Percentiles rank a stretch among this genome's conserved stretches.
These are phyloP conservation scores for Puffinus mauretanicus DNA, from an alignment of 2,113 vertebrate species.

Conservation along the genomic window DNA sequence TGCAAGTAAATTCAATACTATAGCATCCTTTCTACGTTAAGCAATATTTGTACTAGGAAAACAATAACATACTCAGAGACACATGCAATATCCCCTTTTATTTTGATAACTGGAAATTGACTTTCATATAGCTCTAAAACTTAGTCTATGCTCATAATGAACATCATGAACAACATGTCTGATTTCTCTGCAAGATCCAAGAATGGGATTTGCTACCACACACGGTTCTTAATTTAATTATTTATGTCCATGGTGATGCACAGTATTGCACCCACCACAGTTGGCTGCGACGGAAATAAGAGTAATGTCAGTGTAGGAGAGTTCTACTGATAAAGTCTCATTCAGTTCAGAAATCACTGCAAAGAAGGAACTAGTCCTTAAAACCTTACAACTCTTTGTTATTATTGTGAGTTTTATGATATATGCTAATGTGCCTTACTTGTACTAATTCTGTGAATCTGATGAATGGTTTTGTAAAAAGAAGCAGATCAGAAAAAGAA, in stretches of 20 bases:
- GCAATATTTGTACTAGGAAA: conserved; percentile 72
- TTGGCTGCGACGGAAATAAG: neutral
- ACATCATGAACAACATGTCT: neutral
- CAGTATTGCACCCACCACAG: conserved; percentile 12
- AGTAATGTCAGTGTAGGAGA: neutral
- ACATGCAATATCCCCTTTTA: conserved; percentile 67
- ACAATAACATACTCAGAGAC: conserved; percentile 46
- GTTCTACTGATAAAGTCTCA: conserved; percentile 9
- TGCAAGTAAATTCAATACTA: conserved; percentile 62
- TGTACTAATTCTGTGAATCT: conserved; percentile 76
- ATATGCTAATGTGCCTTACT: conserved; percentile 79
- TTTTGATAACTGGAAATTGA: conserved; percentile 66
- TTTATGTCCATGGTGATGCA: conserved; percentile 4
- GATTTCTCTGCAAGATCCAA: neutral
- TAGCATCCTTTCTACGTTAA: conserved; percentile 64
- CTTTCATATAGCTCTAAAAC: conserved; percentile 24
- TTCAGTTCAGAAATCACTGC: conserved; percentile 6
- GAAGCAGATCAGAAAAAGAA: conserved; percentile 68
- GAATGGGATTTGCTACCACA: neutral
- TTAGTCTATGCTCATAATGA: neutral
- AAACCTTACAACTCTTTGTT: conserved; percentile 56
- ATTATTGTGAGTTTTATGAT: conserved; percentile 73
- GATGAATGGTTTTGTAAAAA: conserved; percentile 78
- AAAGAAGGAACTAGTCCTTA: conserved; percentile 58
- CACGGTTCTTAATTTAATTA: conserved; percentile 4